Conservation (phyloP, 2,113 vertebrate genomes). For the Podarcis raffonei region DNA sequence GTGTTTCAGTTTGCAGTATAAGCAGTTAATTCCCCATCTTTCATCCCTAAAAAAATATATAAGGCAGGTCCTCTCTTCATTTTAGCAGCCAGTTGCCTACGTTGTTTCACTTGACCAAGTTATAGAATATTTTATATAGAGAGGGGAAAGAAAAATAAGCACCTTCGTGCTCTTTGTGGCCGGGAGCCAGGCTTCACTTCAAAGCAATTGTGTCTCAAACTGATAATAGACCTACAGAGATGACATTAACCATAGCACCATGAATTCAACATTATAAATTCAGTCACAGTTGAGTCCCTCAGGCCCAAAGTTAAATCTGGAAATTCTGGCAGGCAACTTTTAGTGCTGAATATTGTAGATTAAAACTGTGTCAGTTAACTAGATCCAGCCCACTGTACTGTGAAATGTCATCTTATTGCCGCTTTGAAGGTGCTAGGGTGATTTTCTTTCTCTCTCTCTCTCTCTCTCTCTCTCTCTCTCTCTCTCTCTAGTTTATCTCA, state of each 20-base stretch:
- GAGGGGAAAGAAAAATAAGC: constrained; percentile 11
- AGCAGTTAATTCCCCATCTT: neutral
- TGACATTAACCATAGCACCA: constrained; percentile 28
- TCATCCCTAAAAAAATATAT: neutral
- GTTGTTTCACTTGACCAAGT: neutral
- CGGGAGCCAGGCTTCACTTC: constrained; percentile 46
- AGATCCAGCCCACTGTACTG: constrained; percentile 19
- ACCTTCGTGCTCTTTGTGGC: constrained; percentile 30
- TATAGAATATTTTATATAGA: neutral
- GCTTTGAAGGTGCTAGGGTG: constrained; percentile 34
- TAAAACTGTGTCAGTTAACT: constrained; percentile 24
- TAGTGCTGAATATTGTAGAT: constrained; percentile 34
- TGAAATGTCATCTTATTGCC: constrained; percentile 23
- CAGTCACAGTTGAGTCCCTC: constrained; percentile 8
- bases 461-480: neutral
- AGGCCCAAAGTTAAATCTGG: constrained; percentile 36
- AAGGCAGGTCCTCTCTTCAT: neutral
- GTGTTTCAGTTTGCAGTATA: neutral
- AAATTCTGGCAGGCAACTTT: constrained; percentile 35
- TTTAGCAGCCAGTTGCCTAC: neutral
- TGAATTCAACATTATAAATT: neutral
- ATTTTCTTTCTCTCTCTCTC: neutral
- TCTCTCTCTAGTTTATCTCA: neutral
- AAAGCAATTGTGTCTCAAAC: constrained; percentile 51
- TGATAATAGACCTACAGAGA: constrained; percentile 43